Evolutionary conservation across 1,140 invertebrate genomes (phyloP).

Genomic region (Hyles vespertilio): DNA sequence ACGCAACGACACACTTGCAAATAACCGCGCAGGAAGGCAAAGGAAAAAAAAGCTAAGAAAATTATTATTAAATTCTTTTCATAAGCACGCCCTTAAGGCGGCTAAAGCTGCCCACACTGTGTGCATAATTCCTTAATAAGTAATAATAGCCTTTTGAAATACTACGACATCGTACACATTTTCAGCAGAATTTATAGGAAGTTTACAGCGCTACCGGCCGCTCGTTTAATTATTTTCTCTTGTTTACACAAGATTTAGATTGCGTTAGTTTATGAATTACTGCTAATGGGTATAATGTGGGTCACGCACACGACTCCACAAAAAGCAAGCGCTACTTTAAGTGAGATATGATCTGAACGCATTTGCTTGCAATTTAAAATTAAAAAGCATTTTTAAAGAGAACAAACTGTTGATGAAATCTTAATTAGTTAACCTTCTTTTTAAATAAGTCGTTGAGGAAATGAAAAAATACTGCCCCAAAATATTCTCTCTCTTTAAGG

Average conservation of each 20-base stretch:
- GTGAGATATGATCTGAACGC: too few species aligned
- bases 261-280: slow-evolving; percentile 40
- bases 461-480: too few species aligned
- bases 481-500: too few species aligned
- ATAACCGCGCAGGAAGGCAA: too few species aligned
- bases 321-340: too few species aligned
- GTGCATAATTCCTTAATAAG: slow-evolving; percentile 58
- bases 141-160: slow-evolving; percentile 52
- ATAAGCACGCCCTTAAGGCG: slow-evolving; percentile 33
- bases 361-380: too few species aligned
- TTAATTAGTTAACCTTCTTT: too few species aligned
- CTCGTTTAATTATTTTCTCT: slow-evolving; percentile 55
- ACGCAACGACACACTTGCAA: too few species aligned
- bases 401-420: too few species aligned
- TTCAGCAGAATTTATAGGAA: slow-evolving; percentile 45
- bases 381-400: too few species aligned
- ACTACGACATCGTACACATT: slow-evolving; percentile 47
- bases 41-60: slow-evolving; percentile 19
- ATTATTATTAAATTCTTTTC: slow-evolving; percentile 49
- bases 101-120: slow-evolving; percentile 33
- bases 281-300: slow-evolving; percentile 33
- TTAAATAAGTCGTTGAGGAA: too few species aligned
- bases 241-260: slow-evolving; percentile 57
- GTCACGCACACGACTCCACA: neutral
- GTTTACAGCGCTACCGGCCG: slow-evolving; percentile 33